Evolutionary conservation across 2,797 vertebrate species (phyloP), one percentile per base, ranked within the genome.

Genomic region (Anomalospiza imberbis): DNA sequence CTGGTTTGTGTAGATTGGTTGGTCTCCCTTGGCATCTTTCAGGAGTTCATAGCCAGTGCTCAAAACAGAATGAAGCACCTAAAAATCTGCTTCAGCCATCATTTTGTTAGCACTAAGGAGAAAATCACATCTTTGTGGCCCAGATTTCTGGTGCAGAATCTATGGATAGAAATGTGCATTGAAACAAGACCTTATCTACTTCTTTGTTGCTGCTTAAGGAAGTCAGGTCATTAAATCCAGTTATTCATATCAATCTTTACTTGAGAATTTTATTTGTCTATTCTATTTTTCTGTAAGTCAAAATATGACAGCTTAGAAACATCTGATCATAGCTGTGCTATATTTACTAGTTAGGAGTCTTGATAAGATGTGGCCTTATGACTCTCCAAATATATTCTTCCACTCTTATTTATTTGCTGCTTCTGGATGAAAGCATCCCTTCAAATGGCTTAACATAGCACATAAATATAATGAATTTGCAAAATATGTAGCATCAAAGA

Each of bases 281-380:
- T 81, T 80, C 70, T 70, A 2, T 91, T 91, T 93, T 89, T 79
- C 71, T 72, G 0, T 65, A 74, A 90, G 25, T 73, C 45, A 82
- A 61, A 91, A 60, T 50, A 85, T 38, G 38, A 68, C 63, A 79
- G 10, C n/a, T 76, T 63, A 77, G 76, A 86, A 81, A 44, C 19
- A 88, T 54, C 58, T 88, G 32, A 17, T 58, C 29, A 38, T 25
- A 82, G 36, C 44, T 73, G 40, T 84, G 29, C 70, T 89, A 2
- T 85, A 84, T 94, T 91, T 93, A 88, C 82, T 89, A 81, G 26
- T 71, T 71, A 87, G 67, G 77, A 86, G 44, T 44, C 84, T 90
- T 92, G 68, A 40, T 73, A 89, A 81, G 63, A 79, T 45, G 26
- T 53, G 74, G 77, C 74, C 80, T 66, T 73, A 77, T 20, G 40